Base-by-base conservation (phyloP, 2,113 vertebrate genomes). In the Podiceps cristatus region DNA sequence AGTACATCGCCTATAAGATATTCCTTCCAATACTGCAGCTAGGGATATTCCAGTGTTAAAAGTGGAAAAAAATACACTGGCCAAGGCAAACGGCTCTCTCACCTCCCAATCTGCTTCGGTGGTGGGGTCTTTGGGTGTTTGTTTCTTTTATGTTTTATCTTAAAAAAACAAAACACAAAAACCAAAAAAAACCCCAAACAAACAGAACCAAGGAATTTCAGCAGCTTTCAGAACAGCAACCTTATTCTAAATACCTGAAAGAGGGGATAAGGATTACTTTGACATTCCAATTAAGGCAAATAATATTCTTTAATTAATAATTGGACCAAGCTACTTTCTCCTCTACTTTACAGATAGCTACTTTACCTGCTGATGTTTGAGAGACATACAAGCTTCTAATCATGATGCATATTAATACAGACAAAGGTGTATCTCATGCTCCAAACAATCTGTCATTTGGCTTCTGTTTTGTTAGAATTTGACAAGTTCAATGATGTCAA, bases 391-490 rank as follows among this genome's bases (percentile, higher is more conserved):
- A 35, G 58, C 35, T 96, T 64, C 62, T 92, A 80, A 88, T 47
- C 23, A 66, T 35, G 53, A 69, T 35, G 40, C 50, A 44, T 33
- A 80, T 77, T 82, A 88, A 81, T 25, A 91, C 7, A 86, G 27
- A 78, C 28, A 92, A 72, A 53, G n/a, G 33, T 75, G 37, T 25
- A 76, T 60, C 31, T 87, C 66, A 79, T 2, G 8, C 22, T 49
- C 64, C 77, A 85, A 86, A 67, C 52, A 89, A 71, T 42, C 59
- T 69, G 62, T 4, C 8, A 62, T 80, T 82, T 93, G 42, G 67
- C 78, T 92, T 83, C 67, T 56, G 49, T 53, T 96, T 90, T 68
- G n/a, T n/a, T 85, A 75, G n/a, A 86, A 90, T 79, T 83, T 86
- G 63, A 86, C 67, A 92, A 90, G 67, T 44, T 79, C 71, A 88